Base-by-base conservation (phyloP, 2,113 vertebrate species). In the Nothobranchius furzeri region DNA sequence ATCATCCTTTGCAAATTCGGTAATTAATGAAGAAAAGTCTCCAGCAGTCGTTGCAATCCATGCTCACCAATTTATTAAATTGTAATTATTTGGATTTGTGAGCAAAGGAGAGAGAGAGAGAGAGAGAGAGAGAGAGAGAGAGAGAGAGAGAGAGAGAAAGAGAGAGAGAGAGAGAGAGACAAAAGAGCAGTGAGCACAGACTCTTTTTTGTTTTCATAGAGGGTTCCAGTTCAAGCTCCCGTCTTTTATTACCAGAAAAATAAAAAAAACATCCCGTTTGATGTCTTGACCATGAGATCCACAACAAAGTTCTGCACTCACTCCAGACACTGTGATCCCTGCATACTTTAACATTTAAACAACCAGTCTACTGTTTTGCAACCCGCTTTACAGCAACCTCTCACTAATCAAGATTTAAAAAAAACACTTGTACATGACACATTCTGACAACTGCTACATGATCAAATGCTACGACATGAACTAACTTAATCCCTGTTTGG, bases 341-440 rank as follows among this genome's bases (percentile, higher is more conserved):
- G 66, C 76, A 20, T 20, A 20, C 20, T 20, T 85, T 79, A 85
- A 88, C 82, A 85, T 88, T 88, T 82, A 70, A 77, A 69, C 72
- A 70, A 64, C 64, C 52, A 4, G 49, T 49, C 8, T 49, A 14
- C 11, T 15, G 9, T 77, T 82, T 77, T 57, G 20, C 78, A 59
- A 74, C 77, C 68, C 57, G 48, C 37, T 20, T 17, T 45, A 73
- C 70, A 63, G 63, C 70, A 52, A 52, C 49, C 12, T 14, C 35
- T 71, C 68, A 40, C 43, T 45, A 80, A 89, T 81, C 73, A 43
- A 45, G 60, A 75, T 81, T 70, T 80, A 74, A 79, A 35, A 51
- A 13, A 30, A 30, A 30, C 30, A 11, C 67, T 53, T n/a, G 15
- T n/a, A 14, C 35, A 60, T 15, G 4, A 37, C 73, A 36, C 63